Conservation (phyloP, 2,797 vertebrate genomes). For the Craterocephalus amniculus region DNA sequence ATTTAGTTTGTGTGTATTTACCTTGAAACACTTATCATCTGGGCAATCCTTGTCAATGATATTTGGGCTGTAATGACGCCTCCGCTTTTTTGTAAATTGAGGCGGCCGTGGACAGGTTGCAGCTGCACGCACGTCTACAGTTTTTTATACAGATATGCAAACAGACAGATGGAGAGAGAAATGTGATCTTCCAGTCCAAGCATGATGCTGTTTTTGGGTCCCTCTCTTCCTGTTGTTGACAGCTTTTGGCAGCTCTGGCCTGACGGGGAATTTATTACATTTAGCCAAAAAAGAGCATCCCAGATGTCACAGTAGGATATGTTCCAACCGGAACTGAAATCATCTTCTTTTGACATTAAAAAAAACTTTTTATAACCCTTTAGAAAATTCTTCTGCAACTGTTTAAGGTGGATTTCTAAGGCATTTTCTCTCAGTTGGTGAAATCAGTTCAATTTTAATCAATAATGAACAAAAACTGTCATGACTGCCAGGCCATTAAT, state of each 20-base stretch:
- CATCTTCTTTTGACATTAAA: constrained; percentile 8
- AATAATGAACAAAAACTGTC: neutral
- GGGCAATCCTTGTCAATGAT: constrained; percentile 19
- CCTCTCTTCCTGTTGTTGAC: constrained; percentile 55
- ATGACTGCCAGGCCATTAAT: neutral
- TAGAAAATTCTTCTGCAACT: neutral
- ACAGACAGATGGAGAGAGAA: constrained; percentile 65
- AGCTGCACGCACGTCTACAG: constrained; percentile 23
- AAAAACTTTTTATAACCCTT: neutral
- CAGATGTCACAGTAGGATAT: constrained; percentile 45
- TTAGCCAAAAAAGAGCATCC: constrained; percentile 30
- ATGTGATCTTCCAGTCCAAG: constrained; percentile 38
- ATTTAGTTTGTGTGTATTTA: neutral
- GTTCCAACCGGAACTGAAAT: constrained; percentile 30
- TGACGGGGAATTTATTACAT: constrained; percentile 36
- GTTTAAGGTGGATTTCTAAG: neutral
- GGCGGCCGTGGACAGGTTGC: constrained; percentile 24
- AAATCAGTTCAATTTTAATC: neutral
- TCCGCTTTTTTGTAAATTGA: constrained; percentile 30
- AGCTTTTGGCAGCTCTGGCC: constrained; percentile 55
- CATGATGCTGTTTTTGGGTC: constrained; percentile 57
- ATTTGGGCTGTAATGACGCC: constrained; percentile 12
- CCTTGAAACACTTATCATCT: constrained; percentile 10
- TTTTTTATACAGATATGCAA: constrained; percentile 39
- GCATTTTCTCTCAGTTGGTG: neutral